phyloP scores from a whole-genome alignment of 2,888 invertebrate species.

The Onchidella celtica region DNA sequence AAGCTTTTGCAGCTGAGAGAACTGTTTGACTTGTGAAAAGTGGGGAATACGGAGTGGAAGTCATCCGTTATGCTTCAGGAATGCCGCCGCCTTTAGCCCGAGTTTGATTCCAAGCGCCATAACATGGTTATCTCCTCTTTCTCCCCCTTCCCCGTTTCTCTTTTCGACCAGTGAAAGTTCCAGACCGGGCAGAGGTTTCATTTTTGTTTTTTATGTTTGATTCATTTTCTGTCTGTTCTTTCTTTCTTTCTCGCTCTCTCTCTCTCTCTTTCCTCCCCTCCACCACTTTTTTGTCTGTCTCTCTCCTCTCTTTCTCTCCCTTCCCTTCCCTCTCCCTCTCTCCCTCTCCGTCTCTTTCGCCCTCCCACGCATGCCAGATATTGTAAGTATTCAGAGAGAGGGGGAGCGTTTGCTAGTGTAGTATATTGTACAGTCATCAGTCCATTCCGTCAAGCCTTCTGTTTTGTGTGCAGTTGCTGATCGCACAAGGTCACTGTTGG shows the following conservation, averaged over 20 bases:
- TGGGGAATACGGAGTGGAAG: background rate
- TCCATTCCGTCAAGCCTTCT: too few relatives aligned
- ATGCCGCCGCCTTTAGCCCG: background rate
- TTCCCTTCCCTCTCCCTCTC: background rate
- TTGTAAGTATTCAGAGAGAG: too few relatives aligned
- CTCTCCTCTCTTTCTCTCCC: background rate
- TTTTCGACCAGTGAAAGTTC: background rate
- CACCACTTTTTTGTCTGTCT: background rate
- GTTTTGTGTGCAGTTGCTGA: too few relatives aligned
- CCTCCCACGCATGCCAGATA: background rate
- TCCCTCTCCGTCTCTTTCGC: background rate
- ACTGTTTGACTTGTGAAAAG: too few relatives aligned
- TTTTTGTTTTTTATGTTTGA: background rate
- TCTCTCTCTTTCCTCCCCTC: conserved; percentile 6
- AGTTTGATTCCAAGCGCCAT: too few relatives aligned
- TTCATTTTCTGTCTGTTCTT: background rate
- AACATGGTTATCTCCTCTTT: background rate
- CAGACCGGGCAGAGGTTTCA: background rate
- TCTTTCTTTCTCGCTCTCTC: too few relatives aligned
- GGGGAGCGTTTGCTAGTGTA: too few relatives aligned
- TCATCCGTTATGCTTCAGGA: background rate
- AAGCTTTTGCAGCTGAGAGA: too few relatives aligned
- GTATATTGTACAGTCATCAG: too few relatives aligned
- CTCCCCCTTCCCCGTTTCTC: background rate
- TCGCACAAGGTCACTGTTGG: too few relatives aligned